Evolutionary conservation across 2,888 invertebrate genomes (phyloP), one percentile per base, ranked within the genome.

Genomic region (Itoplectis maculator): DNA sequence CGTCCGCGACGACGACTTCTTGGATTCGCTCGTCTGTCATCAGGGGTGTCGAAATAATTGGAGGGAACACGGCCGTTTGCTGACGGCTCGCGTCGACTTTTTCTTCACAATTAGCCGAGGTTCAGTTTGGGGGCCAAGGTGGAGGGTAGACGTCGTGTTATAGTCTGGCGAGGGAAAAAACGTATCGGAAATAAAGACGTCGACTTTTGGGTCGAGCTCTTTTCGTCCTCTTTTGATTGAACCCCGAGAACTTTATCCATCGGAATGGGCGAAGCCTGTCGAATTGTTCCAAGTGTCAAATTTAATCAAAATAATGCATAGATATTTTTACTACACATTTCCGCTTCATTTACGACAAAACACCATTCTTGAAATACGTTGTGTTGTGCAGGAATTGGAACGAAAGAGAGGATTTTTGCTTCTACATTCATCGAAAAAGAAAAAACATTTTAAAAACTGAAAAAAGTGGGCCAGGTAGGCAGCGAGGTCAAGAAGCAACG

Each of bases 11-110:
- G 18, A 8, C 15, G 15, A 11, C 40, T 37, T 75, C 70, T 65
- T 79, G 79, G 79, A 82, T 61, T 37, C 45, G 61, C 59, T 68
- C 75, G 49, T n/a, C 37, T 42, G 49, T 29, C 47, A 74, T n/a
- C 42, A 40, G 59, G 54, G 29, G 29, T 81, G 81, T 61, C 59
- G 72, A 83, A 81, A 81, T 81, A 84, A 84, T 81, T 75, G 68
- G 61, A 37, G 56, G 23, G 66, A 49, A 66, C 76, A 54, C 29
- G 79, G 20, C 13, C 9, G 61, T 63, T 45, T 37, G 13, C 51
- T 54, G 54, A 66, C 51, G 23, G 45, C 47, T 61, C 9, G 18
- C 45, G 42, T 51, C 15, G 18, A 20, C 20, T 76, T 73, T 74
- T 75, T 47, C 7, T n/a, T n/a, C 49, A 49, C 49, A 75, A 72